Base-by-base conservation (phyloP, 2,888 invertebrate species). In the Drepanosiphum platanoidis region DNA sequence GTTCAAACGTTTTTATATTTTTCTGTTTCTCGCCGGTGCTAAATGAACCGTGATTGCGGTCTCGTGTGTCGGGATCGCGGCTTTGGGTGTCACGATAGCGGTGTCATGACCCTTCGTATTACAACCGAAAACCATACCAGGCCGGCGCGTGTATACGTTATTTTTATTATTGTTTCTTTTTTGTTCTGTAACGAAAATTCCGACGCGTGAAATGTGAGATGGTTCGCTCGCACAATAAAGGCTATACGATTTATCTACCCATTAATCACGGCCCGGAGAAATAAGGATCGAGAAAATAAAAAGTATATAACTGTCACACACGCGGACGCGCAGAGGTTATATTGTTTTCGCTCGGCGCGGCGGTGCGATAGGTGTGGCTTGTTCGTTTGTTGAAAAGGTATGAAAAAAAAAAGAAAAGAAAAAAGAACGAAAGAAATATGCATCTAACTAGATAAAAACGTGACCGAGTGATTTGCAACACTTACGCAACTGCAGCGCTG, bases 381-480 rank as follows among this genome's bases (percentile, higher is more conserved):
- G 64, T 74, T 64, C 34, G 74, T 58, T 36, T 27, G 66, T 74
- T 74, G 66, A 46, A 83, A 74, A 83, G 64, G 83, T 83, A 66
- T 5, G 9, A 22, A 52, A 52, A 52, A 52, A 52, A 52, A 52
- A 22, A 18, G 18, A 52, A 52, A 22, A 1, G 18, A 2, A 15
- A 15, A 13, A 5, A 42, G 13, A 42, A 42, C 8, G 8, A 13
- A 72, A 39, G 42, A 72, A 72, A 9, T 36, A 68, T 36, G 27
- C 36, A 52, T 70, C 70, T 27, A 58, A 52, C 68, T 80, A 70
- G 70, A 83, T 83, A 74, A 83, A 83, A 83, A 80, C 83, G 83
- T 83, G 83, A 83, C 83, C 64, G 66, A 75, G 66, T 52, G 83
- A 83, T 83, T 83, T 66, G 83, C 83, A 83, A 83, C 64, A 46